Evolutionary conservation across 2,888 invertebrate species (phyloP).

Genomic region (Autographa gamma): DNA sequence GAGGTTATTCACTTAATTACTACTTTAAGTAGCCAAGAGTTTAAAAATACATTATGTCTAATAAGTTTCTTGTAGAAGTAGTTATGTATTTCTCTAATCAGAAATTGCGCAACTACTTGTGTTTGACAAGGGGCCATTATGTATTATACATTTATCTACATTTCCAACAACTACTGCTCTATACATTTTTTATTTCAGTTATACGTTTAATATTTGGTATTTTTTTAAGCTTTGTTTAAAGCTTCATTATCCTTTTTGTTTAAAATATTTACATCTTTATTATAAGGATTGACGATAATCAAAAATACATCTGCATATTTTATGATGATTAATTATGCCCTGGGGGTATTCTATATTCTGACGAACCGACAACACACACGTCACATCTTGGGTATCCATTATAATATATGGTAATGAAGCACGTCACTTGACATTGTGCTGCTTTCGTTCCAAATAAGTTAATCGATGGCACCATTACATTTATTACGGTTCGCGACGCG

Average conservation of each 20-base stretch:
- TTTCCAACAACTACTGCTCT: no score
- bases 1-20: neutral
- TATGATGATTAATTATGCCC: no score
- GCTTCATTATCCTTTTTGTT: no score
- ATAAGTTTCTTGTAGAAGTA: neutral
- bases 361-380: neutral
- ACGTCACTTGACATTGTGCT: slow-evolving; percentile 37
- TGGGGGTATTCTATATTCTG: neutral
- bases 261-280: no score
- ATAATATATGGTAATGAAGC: neutral
- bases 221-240: no score
- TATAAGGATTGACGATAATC: no score
- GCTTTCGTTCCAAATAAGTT: slow-evolving; percentile 41
- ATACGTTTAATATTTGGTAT: no score
- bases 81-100: neutral
- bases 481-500: slow-evolving; percentile 28
- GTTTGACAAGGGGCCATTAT: neutral
- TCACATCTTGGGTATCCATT: neutral
- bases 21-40: neutral
- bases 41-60: neutral
- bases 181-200: no score
- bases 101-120: neutral
- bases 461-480: slow-evolving; percentile 38
- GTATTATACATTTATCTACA: no score
- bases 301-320: no score